Percentiles rank a stretch among this genome's conserved stretches.
Evolutionary conservation across 2,888 invertebrate species (phyloP).

Genomic region (Oscheius onirici): DNA sequence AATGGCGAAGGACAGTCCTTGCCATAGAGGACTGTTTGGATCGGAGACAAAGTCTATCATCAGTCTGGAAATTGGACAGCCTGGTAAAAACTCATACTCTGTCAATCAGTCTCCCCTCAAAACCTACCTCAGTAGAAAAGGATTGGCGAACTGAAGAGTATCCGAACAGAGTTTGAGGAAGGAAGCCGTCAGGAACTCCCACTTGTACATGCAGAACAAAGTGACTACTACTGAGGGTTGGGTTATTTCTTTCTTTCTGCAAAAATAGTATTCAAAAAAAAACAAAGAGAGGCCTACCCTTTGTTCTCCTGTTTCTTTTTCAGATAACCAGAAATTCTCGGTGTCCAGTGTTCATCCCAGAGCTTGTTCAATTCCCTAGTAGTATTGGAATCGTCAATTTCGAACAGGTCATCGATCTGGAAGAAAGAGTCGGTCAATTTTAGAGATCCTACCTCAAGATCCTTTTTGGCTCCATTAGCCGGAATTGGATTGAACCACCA

Average conservation of each 20-base stretch:
- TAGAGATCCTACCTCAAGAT: constrained; percentile 44
- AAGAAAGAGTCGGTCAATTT: not conserved
- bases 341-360: constrained; percentile 51
- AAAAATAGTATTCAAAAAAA: too few relatives aligned
- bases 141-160: constrained; percentile 85
- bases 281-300: not conserved
- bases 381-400: constrained; percentile 56
- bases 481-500: constrained; percentile 66
- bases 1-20: constrained; percentile 63
- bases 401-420: constrained; percentile 58
- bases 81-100: not conserved
- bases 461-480: constrained; percentile 52
- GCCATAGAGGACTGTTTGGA: constrained; percentile 60
- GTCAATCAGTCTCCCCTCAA: not conserved
- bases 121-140: constrained; percentile 85
- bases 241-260: constrained; percentile 34
- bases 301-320: not conserved
- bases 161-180: constrained; percentile 62
- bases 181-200: constrained; percentile 85
- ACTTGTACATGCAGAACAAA: constrained; percentile 86
- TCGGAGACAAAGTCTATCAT: constrained; percentile 72
- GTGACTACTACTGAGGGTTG: constrained; percentile 86
- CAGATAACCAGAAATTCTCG: not conserved
- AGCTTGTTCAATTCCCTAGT: constrained; percentile 47
- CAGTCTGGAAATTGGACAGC: constrained; percentile 65